phyloP scores from a whole-genome alignment of 1,140 invertebrate species.

The Drosophila subpulchrella region DNA sequence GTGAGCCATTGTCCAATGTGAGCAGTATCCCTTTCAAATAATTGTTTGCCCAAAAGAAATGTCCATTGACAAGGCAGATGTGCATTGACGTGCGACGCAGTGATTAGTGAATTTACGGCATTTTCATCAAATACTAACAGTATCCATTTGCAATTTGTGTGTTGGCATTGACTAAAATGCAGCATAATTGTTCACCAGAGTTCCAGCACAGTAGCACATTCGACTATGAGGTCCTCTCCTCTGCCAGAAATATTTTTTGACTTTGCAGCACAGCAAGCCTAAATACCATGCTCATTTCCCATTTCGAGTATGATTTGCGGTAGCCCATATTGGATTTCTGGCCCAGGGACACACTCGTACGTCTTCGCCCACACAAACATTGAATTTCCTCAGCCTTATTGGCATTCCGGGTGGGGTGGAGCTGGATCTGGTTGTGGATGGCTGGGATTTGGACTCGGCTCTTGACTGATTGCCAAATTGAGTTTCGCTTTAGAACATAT shows the following conservation, averaged over 20 bases:
- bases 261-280: not conserved
- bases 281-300: not conserved
- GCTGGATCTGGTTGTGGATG: not conserved
- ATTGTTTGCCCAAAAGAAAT: too few species aligned
- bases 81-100: not conserved
- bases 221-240: not conserved
- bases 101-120: too few species aligned
- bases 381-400: slow-evolving; percentile 19
- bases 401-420: not conserved
- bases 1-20: not conserved
- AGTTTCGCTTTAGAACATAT: slow-evolving; percentile 43
- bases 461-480: slow-evolving; percentile 62
- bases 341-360: slow-evolving; percentile 25
- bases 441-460: slow-evolving; percentile 12
- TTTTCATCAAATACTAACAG: not conserved
- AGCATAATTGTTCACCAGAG: not conserved
- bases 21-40: too few species aligned
- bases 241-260: not conserved
- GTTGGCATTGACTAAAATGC: not conserved
- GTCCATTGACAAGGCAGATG: not conserved
- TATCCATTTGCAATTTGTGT: not conserved
- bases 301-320: slow-evolving; percentile 13
- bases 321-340: slow-evolving; percentile 30
- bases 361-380: slow-evolving; percentile 33
- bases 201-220: not conserved